Evolutionary conservation across 2,113 vertebrate species (phyloP), one percentile per base, ranked within the genome.

Genomic region (Carollia perspicillata): DNA sequence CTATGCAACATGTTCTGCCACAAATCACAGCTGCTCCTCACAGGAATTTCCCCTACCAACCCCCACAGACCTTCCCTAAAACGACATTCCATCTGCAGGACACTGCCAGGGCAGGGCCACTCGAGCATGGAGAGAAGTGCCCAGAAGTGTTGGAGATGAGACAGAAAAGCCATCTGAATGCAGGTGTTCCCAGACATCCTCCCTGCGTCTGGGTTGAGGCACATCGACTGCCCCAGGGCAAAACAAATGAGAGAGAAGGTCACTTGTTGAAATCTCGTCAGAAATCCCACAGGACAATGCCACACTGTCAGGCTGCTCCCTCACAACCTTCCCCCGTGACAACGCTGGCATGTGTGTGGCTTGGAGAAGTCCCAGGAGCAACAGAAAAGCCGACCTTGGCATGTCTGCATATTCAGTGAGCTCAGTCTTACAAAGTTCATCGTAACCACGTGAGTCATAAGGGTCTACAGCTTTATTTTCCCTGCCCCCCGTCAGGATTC

Each of bases 261-360:
- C 93, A 86, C 68, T 96, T 95, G 93, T 97, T 96, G 33, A 80
- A 96, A 91, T 37, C 83, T 35, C 16, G 63, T 84, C 49, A 71
- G 87, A 86, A 91, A 89, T 95, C 89, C 91, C 95, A 18, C 1
- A 40, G 95, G 94, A 97, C 97, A 97, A 97, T 97, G 96, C 89
- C 55, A 66, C 92, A 91, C 95, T 97, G 96, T 97, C 86, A 89
- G 53, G 69, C 74, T 84, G 69, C 51, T 78, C 66, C 78, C 72
- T 49, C 18, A 1, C 26, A 69, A 83, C 89, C 75, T 75, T 84
- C 78, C 63, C 93, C 93, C 3, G 0, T 49, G 91, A 87, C 94
- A 97, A 86, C 47, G 4, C 44, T 72, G 79, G 69, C 75, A 87
- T 95, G 92, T 20, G 12, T 95, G 95, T 93, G 95, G 89, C 92